Base-by-base conservation (phyloP, 2,888 invertebrate genomes). In the Dasysyrphus albostriatus region DNA sequence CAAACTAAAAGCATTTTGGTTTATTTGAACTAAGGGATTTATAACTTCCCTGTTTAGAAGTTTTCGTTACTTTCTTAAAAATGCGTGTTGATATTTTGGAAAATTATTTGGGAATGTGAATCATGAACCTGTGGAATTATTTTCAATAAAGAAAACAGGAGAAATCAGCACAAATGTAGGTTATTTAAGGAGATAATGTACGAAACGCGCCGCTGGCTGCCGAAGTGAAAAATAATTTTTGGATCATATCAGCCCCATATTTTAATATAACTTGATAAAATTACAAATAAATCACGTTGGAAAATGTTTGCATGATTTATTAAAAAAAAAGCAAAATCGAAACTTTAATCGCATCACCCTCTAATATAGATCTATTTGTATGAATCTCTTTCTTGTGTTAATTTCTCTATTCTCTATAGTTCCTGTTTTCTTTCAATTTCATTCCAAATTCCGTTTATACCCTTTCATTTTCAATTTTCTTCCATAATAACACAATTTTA, bases 1-100 rank as follows among this genome's bases (percentile, higher is more conserved):
- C 42, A 49, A 69, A 70, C 79, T 76, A 82, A 82, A 82, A 82
- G 81, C 63, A 82, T 82, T 76, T 70, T 49, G 56, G 54, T 73
- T 80, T 74, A 58, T 74, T 47, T 16, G 65, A 34, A 39, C 47
- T 65, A 47, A 47, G 32, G 32, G 63, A 65, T 44, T 47, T 61
- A 24, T 24, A 14, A 61, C 24, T 8, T 39, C 12, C 39, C 39
- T 24, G 14, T 24, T 16, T 8, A 47, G 8, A 16, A 16, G 16
- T 47, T 9, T n/a, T 47, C 16, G 32, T 32, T 7, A 3, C 32
- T 44, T 16, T 47, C 4, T 16, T 47, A 16, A 47, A 47, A 16
- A 5, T 42, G n/a, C n/a, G n/a, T 42, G n/a, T 44, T 44, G 14
- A 44, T n/a, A 44, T n/a, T 42, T 42, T 44, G 14, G n/a, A 44